Percentiles rank a stretch among this genome's conserved stretches.
Evolutionary conservation across 2,113 vertebrate genomes (phyloP).

Genomic region (Vicugna pacos): DNA sequence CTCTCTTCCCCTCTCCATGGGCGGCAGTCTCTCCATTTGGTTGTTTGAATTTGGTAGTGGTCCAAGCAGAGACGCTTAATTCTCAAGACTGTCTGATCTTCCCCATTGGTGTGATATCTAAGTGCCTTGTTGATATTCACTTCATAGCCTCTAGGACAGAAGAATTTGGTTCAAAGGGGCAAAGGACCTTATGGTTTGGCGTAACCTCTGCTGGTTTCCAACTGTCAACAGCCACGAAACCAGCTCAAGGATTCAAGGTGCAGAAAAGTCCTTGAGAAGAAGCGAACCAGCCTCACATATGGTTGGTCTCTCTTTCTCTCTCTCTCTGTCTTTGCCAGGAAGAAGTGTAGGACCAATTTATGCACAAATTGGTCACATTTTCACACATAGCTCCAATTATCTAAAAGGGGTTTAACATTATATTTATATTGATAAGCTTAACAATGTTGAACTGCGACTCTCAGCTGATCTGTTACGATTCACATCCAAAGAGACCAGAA

Average conservation of each 20-base stretch:
- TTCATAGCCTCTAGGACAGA: neutral
- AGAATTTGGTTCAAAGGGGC: neutral
- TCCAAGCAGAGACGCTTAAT: conserved; percentile 67
- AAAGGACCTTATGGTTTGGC: conserved; percentile 44
- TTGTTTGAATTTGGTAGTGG: conserved; percentile 69
- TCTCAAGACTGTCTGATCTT: conserved; percentile 66
- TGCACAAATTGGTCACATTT: conserved; percentile 88
- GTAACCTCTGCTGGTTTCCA: conserved; percentile 77
- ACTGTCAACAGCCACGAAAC: conserved; percentile 76
- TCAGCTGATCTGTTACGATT: conserved; percentile 88
- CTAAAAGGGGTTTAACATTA: conserved; percentile 89
- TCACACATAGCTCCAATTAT: conserved; percentile 90
- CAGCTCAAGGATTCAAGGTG: conserved; percentile 84
- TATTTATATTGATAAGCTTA: conserved; percentile 91
- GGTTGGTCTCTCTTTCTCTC: conserved; percentile 75
- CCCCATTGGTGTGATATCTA: neutral
- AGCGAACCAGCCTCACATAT: conserved; percentile 78
- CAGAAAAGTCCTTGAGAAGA: conserved; percentile 81
- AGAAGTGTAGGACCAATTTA: conserved; percentile 86
- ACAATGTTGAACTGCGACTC: conserved; percentile 89
- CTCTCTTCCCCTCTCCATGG: conserved; percentile 61
- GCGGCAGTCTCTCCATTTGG: conserved; percentile 74
- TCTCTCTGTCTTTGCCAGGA: conserved; percentile 79
- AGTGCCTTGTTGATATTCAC: neutral
- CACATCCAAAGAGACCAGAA: conserved; percentile 91